These are phyloP conservation scores for Microcebus murinus DNA, from an alignment of 2,113 vertebrate genomes.

Conservation along the genomic window DNA sequence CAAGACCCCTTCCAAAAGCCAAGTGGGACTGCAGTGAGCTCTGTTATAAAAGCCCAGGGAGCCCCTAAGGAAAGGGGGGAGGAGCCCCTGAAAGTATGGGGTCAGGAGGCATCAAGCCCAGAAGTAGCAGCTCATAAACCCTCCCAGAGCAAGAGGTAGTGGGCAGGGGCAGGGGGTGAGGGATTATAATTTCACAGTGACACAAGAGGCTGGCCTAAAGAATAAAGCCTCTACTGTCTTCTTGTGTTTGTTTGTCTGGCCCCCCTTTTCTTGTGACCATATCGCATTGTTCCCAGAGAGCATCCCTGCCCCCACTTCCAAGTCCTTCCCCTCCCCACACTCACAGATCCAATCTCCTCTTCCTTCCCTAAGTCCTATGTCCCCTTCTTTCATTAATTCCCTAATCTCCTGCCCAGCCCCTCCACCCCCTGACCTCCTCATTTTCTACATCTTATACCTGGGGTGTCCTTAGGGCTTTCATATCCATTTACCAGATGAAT, in stretches of 20 bases:
- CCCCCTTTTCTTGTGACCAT: constrained; percentile 62
- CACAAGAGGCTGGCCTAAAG: constrained; percentile 54
- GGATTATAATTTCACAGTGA: background rate
- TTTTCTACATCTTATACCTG: background rate
- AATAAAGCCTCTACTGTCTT: constrained; percentile 77
- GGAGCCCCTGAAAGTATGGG: background rate
- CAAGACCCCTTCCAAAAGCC: background rate
- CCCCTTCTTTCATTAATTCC: background rate
- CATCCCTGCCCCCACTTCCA: constrained; percentile 67
- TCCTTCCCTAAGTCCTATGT: background rate
- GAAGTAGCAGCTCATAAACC: background rate
- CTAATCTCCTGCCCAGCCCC: background rate
- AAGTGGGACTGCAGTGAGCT: background rate
- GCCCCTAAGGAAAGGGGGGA: background rate
- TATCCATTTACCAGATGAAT: background rate
- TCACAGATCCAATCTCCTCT: background rate
- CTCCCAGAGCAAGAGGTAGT: background rate
- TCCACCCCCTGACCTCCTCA: background rate
- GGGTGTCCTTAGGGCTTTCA: background rate
- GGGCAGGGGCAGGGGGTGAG: background rate
- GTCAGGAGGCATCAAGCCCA: background rate
- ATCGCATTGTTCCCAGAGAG: constrained; percentile 69
- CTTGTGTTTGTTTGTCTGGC: constrained; percentile 66
- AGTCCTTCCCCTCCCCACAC: background rate
- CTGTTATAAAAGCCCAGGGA: background rate